phyloP scores from a whole-genome alignment of 2,797 vertebrate species.

The Anabas testudineus region DNA sequence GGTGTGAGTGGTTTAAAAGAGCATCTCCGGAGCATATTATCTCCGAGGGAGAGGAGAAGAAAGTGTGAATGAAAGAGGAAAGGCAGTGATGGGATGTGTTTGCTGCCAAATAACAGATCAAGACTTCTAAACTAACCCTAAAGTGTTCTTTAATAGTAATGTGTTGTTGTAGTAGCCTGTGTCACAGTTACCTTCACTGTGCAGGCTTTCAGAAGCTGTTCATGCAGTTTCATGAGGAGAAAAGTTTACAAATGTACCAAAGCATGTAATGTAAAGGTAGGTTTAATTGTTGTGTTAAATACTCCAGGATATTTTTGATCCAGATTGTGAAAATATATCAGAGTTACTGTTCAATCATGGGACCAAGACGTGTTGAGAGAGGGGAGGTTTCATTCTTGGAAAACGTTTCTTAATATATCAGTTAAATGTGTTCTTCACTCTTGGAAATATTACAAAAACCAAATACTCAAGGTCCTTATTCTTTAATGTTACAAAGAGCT shows the following conservation, averaged over 20 bases:
- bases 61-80: conserved; percentile 44
- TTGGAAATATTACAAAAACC: conserved; percentile 31
- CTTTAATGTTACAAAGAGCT: neutral
- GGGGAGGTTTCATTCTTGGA: neutral
- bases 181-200: too few species aligned
- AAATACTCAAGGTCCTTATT: neutral
- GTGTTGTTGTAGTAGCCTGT: too few species aligned
- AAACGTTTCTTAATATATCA: conserved; percentile 5
- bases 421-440: neutral
- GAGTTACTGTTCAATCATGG: neutral
- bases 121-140: neutral
- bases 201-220: too few species aligned
- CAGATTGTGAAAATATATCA: neutral
- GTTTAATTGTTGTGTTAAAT: neutral
- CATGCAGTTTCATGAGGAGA: too few species aligned
- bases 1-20: conserved; percentile 92
- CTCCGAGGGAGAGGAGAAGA: conserved; percentile 81
- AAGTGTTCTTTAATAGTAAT: too few species aligned
- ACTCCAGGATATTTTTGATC: too few species aligned
- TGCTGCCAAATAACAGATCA: neutral
- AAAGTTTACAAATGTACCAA: too few species aligned
- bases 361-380: neutral
- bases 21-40: conserved; percentile 86
- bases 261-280: too few species aligned
- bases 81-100: neutral